Conservation (phyloP, 2,888 invertebrate species). For the Petrolisthes cinctipes region DNA sequence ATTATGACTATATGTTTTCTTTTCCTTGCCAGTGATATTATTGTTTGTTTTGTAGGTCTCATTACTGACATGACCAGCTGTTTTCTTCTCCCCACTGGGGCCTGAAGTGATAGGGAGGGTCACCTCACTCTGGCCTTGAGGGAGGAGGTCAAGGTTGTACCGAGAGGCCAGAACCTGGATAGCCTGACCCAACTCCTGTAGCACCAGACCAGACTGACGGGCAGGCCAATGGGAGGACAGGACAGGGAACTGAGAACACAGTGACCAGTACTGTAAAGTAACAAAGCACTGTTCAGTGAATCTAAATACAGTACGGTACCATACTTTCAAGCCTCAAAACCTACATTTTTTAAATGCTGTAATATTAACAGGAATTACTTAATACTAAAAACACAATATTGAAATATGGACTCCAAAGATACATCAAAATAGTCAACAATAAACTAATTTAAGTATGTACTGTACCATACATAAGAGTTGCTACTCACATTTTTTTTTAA, state of each 20-base stretch:
- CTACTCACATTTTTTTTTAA: too few species aligned
- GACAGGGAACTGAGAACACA: slow-evolving; percentile 28
- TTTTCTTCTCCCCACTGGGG: not conserved
- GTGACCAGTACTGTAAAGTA: slow-evolving; percentile 39
- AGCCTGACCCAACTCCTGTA: slow-evolving; percentile 37
- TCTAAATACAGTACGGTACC: not conserved
- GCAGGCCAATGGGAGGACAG: slow-evolving; percentile 13
- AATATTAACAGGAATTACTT: too few species aligned
- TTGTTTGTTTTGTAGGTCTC: too few species aligned
- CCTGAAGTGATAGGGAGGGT: not conserved
- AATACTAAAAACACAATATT: too few species aligned
- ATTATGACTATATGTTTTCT: not conserved
- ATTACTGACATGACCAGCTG: too few species aligned
- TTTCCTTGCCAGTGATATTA: not conserved
- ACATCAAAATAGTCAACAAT: too few species aligned
- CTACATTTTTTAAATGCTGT: too few species aligned
- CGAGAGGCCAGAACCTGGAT: slow-evolving; percentile 24
- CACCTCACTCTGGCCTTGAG: not conserved
- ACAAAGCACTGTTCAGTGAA: slow-evolving; percentile 5
- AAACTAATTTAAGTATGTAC: too few species aligned
- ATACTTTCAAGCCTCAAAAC: not conserved
- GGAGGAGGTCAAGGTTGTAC: slow-evolving; percentile 20
- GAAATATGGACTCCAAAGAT: too few species aligned
- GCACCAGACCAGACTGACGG: not conserved
- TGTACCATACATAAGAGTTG: too few species aligned